Evolutionary conservation across 2,797 vertebrate genomes (phyloP).

Genomic region (Falco novaeseelandiae): DNA sequence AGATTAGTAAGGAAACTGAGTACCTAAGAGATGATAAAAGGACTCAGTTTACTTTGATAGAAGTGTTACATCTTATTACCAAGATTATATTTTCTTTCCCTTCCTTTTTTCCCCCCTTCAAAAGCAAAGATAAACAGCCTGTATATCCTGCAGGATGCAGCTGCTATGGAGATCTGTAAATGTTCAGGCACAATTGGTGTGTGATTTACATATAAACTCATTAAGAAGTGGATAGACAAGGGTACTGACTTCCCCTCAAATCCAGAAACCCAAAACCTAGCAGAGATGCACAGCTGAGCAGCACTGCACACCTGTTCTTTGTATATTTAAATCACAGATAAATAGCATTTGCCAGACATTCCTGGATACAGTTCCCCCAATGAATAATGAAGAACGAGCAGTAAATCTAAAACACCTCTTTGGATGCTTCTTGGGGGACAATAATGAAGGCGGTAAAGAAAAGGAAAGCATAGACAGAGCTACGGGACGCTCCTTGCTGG

Average conservation of each 20-base stretch:
- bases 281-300: background rate
- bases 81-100: fast-evolving
- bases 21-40: background rate
- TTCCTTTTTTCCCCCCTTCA: fast-evolving
- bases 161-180: background rate
- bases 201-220: background rate
- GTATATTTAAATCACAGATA: background rate
- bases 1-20: background rate
- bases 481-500: background rate
- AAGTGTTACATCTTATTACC: background rate
- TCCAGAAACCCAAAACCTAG: background rate
- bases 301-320: background rate
- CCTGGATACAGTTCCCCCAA: background rate
- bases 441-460: background rate
- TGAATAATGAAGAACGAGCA: background rate
- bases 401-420: background rate
- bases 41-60: background rate
- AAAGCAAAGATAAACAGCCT: background rate
- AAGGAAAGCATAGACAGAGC: background rate
- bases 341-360: background rate
- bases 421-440: background rate
- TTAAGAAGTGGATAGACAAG: background rate
- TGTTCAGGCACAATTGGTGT: background rate
- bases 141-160: background rate
- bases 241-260: background rate